phyloP scores from a whole-genome alignment of 2,888 invertebrate species.

The Limnephilus lunatus region DNA sequence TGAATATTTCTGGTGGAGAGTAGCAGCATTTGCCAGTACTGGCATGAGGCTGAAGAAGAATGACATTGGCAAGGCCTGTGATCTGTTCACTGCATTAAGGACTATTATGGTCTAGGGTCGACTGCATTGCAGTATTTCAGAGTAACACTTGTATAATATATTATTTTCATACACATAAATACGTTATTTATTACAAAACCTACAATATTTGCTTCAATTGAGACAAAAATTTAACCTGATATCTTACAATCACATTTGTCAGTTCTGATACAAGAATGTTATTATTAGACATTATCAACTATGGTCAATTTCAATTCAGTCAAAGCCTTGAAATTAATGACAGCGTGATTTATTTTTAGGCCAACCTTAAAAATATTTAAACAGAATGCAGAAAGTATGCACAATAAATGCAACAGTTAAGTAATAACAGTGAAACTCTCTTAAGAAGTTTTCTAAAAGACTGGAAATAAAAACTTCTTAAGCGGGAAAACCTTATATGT shows the following conservation, averaged over 20 bases:
- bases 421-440: not conserved
- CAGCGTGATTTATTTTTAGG: not conserved
- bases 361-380: not conserved
- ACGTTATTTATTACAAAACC: conserved; percentile 10
- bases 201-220: not conserved
- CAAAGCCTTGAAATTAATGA: conserved; percentile 2
- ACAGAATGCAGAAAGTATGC: not conserved
- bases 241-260: conserved; percentile 2
- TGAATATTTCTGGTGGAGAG: too few relatives aligned
- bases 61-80: not conserved
- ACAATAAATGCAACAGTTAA: not conserved
- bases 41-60: not conserved
- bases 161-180: not conserved
- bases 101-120: not conserved
- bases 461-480: too few relatives aligned
- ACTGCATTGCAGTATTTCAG: not conserved
- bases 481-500: too few relatives aligned
- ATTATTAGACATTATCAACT: not conserved
- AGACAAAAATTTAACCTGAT: not conserved
- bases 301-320: conserved; percentile 2
- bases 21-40: not conserved
- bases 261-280: conserved; percentile 2
- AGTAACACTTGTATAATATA: not conserved
- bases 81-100: not conserved
- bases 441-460: too few relatives aligned